Evolutionary conservation across 2,888 invertebrate species (phyloP), one percentile per base, ranked within the genome.

Genomic region (Blomia tropicalis): DNA sequence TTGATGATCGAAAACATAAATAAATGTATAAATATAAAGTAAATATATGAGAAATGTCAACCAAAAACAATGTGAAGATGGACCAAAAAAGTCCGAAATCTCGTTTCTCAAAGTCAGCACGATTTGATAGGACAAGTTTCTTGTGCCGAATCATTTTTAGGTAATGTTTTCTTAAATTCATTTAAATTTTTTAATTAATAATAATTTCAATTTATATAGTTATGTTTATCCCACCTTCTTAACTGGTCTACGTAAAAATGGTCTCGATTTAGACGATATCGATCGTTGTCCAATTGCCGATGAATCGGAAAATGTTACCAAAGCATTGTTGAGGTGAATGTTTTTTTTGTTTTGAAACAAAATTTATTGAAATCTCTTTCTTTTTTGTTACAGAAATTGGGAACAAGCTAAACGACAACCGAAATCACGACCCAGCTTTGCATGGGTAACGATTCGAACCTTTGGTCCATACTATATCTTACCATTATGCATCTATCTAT

Each of bases 231-330:
- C 61, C 11, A 36, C 43, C 11, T 61, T 61, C 30, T 53, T 31
- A 30, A n/a, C n/a, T 5, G 56, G 61, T 5, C n/a, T 27, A 1
- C 11, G 19, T 27, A 61, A 61, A n/a, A 54, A 61, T 54, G 19
- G 61, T 2, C 41, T 61, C 3, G 61, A 61, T 29, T 19, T 56
- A 4, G 32, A 61, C 2, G 61, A 61, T 43, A 4, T 61, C 1
- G 29, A 25, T 27, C 19, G 56, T 19, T 61, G 61, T 36, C 27
- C 61, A 17, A 30, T 29, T 2, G 17, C 54, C 14, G 61, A 61
- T 56, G 53, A 61, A 30, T 17, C 61, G 4, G 25, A 31, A n/a
- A 19, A 27, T 58, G 14, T 19, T 56, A 2, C 11, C 25, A 36
- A 61, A 56, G 36, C 41, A n/a, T n/a, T n/a, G n/a, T n/a, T n/a